Percentiles rank a stretch among this genome's conserved stretches.
phyloP scores from a whole-genome alignment of 2,888 invertebrate genomes.

The Chloroclystis v-ata region DNA sequence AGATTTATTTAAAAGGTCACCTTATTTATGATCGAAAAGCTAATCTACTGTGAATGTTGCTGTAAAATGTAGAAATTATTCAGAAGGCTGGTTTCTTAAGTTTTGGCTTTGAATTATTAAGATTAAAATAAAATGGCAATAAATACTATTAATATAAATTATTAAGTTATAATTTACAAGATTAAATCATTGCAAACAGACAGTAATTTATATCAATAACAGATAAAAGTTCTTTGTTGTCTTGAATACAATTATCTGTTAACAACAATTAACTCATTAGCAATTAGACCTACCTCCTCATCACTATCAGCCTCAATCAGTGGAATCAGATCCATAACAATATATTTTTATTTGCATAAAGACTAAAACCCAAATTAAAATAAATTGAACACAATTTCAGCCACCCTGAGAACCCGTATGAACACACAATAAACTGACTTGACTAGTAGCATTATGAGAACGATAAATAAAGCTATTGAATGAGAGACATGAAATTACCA shows the following conservation, averaged over 20 bases:
- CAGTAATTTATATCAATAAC: slow-evolving; percentile 2
- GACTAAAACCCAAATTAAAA: slow-evolving; percentile 14
- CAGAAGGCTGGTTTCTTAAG: too few species aligned
- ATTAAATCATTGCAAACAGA: not conserved
- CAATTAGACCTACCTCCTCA: slow-evolving; percentile 49
- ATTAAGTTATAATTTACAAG: not conserved
- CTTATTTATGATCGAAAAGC: too few species aligned
- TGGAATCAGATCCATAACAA: slow-evolving; percentile 49
- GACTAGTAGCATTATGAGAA: too few species aligned
- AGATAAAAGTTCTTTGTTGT: slow-evolving; percentile 8
- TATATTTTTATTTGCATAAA: slow-evolving; percentile 26
- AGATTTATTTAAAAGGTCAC: too few species aligned
- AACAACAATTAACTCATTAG: slow-evolving; percentile 10
- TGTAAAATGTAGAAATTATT: too few species aligned
- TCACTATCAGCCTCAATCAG: slow-evolving; percentile 50
- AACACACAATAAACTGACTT: slow-evolving; percentile 30
- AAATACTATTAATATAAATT: too few species aligned
- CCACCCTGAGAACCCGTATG: slow-evolving; percentile 32
- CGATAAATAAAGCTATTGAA: slow-evolving; percentile 37
- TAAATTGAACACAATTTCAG: slow-evolving; percentile 17
- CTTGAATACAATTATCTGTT: slow-evolving; percentile 8
- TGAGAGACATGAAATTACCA: slow-evolving; percentile 51
- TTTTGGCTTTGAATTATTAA: too few species aligned
- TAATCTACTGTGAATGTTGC: too few species aligned
- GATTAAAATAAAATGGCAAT: too few species aligned